These are phyloP conservation scores for Frieseomelitta varia DNA, from an alignment of 1,140 invertebrate species.

Conservation along the genomic window DNA sequence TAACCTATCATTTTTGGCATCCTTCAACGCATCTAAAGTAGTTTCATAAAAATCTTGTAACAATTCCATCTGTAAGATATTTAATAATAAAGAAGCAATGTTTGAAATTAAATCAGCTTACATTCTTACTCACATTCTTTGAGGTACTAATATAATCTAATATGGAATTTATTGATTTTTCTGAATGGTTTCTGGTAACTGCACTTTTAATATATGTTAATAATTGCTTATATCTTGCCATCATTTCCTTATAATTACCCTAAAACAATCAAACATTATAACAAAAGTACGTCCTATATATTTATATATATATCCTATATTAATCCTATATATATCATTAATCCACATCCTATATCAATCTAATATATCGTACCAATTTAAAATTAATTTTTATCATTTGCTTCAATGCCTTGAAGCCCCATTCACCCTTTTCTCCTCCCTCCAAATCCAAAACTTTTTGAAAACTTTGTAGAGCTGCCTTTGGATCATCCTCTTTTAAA, in stretches of 20 bases:
- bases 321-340: too few relatives aligned
- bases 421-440: slow-evolving; percentile 99
- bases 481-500: slow-evolving; percentile 98
- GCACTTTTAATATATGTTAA: slow-evolving; percentile 99
- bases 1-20: slow-evolving; percentile 99
- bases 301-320: background rate
- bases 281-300: background rate
- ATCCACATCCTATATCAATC: background rate
- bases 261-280: slow-evolving; percentile 80
- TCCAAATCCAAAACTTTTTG: slow-evolving; percentile 98
- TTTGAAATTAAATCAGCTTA: slow-evolving; percentile 18
- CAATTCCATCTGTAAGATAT: slow-evolving; percentile 93
- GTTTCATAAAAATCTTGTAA: slow-evolving; percentile 99
- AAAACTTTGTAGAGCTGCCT: slow-evolving; percentile 95
- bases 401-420: slow-evolving; percentile 99
- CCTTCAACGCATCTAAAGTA: slow-evolving; percentile 97
- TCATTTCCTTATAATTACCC: slow-evolving; percentile 98
- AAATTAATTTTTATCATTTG: slow-evolving; percentile 99
- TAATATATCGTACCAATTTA: slow-evolving; percentile 89
- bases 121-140: slow-evolving; percentile 92
- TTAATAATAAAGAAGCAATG: slow-evolving; percentile 3
- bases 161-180: slow-evolving; percentile 99
- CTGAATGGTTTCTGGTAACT: slow-evolving; percentile 99
- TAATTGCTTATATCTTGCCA: slow-evolving; percentile 97
- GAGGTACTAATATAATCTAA: slow-evolving; percentile 99